phyloP scores from a whole-genome alignment of 2,888 invertebrate genomes.

The Salticus scenicus region DNA sequence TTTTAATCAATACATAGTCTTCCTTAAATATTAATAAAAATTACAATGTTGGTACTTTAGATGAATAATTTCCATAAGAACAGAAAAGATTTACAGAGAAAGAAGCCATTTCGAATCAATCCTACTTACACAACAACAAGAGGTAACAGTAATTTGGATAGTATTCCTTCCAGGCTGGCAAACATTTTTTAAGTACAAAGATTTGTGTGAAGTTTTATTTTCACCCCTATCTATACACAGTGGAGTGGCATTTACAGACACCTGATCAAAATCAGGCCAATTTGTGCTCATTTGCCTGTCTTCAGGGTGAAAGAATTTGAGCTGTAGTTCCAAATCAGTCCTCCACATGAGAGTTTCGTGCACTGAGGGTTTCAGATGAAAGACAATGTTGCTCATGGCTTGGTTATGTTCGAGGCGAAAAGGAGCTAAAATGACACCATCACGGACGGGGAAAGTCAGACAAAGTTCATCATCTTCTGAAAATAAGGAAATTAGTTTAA shows the following conservation, averaged over 20 bases:
- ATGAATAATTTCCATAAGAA: no score
- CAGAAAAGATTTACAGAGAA: no score
- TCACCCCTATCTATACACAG: slow-evolving; percentile 95
- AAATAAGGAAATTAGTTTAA: slow-evolving; percentile 11
- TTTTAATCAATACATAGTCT: no score
- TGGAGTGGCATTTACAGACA: slow-evolving; percentile 95
- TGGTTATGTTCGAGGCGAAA: slow-evolving; percentile 97
- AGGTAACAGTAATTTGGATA: slow-evolving; percentile 96
- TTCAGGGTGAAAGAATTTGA: slow-evolving; percentile 98
- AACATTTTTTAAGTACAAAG: slow-evolving; percentile 96
- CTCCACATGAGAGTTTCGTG: slow-evolving; percentile 98
- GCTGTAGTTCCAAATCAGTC: slow-evolving; percentile 94
- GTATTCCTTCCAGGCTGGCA: slow-evolving; percentile 97
- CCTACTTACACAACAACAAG: slow-evolving; percentile 97
- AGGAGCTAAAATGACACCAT: slow-evolving; percentile 96
- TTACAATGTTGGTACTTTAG: no score
- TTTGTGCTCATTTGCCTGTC: slow-evolving; percentile 97
- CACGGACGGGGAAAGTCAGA: slow-evolving; percentile 96
- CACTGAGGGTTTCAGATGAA: slow-evolving; percentile 94
- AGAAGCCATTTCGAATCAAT: no score
- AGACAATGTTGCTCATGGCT: slow-evolving; percentile 98
- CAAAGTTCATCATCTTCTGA: slow-evolving; percentile 92
- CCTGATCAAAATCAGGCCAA: slow-evolving; percentile 96
- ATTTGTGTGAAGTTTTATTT: slow-evolving; percentile 95
- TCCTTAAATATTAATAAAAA: no score